phyloP scores from a whole-genome alignment of 2,113 vertebrate species.

The Hippocampus mohnikei region DNA sequence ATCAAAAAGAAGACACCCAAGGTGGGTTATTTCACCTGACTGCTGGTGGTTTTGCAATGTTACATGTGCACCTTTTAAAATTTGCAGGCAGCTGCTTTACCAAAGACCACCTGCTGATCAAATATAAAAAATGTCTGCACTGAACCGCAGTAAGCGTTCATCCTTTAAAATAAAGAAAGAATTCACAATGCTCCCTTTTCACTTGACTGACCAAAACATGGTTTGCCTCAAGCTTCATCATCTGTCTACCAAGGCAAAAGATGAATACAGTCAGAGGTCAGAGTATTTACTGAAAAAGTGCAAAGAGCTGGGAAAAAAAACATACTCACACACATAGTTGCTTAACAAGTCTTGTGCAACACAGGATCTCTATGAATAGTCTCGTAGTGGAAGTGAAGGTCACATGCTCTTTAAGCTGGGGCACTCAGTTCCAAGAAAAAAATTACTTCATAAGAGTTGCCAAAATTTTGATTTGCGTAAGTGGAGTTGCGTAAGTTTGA shows the following conservation, averaged over 20 bases:
- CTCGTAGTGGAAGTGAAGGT: constrained; percentile 51
- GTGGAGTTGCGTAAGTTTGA: neutral
- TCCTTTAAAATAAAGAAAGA: neutral
- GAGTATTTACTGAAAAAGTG: constrained; percentile 6
- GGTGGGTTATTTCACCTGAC: constrained; percentile 11
- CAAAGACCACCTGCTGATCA: constrained; percentile 1
- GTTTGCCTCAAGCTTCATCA: neutral
- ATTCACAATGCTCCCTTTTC: too few species aligned
- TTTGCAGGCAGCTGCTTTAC: constrained; percentile 15
- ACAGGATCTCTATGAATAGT: constrained; percentile 68
- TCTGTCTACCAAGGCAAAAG: neutral
- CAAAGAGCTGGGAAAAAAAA: constrained; percentile 14
- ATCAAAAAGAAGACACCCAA: neutral
- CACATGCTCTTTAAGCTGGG: constrained; percentile 40
- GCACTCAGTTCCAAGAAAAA: neutral
- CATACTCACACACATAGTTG: constrained; percentile 27
- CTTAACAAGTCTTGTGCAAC: constrained; percentile 64
- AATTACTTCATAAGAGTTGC: neutral
- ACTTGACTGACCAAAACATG: neutral
- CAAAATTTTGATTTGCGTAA: neutral
- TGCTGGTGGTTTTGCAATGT: constrained; percentile 1
- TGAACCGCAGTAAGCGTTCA: neutral
- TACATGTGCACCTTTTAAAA: constrained; percentile 4
- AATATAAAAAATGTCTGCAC: neutral
- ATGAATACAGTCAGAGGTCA: neutral